Evolutionary conservation across 2,113 vertebrate genomes (phyloP), one percentile per base, ranked within the genome.

Genomic region (Ceyx melanurus): DNA sequence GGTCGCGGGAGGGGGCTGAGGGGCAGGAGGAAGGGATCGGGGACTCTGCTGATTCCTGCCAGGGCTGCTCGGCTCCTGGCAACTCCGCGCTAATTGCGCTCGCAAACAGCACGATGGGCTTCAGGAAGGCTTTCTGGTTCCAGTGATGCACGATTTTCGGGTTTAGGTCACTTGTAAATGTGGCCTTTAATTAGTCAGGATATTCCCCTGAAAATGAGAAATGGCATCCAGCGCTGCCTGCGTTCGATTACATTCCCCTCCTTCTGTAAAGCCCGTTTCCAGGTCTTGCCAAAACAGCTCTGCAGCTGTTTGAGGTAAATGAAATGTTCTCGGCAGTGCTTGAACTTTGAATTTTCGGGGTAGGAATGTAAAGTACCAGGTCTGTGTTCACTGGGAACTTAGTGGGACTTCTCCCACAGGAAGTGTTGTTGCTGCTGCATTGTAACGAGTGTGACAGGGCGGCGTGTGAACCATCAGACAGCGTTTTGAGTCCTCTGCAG

Each of bases 191-290:
- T 94, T 93, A 82, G 61, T 92, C 87, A 89, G 88, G 80, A 9
- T 56, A 12, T 95, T 86, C 77, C 78, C 77, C 90, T 86, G 84
- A 71, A 95, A 91, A 85, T 90, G 92, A 92, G 75, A 43, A 82
- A 78, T 58, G 66, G 1, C 61, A 70, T 73, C 58, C 62, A 13
- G 64, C 21, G 8, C 31, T 40, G 67, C 82, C 23, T 29, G 17
- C 25, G 4, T 26, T 53, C 11, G 48, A 21, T 50, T 77, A 43
- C 53, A 40, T 48, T 18, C 18, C 45, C 20, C 19, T 85, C 64
- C 3, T 51, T 75, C 45, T 23, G 51, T 48, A 20, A 45, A 68
- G 83, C 46, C 84, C 65, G 33, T 40, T 80, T 64, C 57, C 70
- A 23, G 74, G 33, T 65, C 87, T 54, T 21, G 11, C 33, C 61